Evolutionary conservation across 2,888 invertebrate genomes (phyloP).

Genomic region (Microctonus hyperodae): DNA sequence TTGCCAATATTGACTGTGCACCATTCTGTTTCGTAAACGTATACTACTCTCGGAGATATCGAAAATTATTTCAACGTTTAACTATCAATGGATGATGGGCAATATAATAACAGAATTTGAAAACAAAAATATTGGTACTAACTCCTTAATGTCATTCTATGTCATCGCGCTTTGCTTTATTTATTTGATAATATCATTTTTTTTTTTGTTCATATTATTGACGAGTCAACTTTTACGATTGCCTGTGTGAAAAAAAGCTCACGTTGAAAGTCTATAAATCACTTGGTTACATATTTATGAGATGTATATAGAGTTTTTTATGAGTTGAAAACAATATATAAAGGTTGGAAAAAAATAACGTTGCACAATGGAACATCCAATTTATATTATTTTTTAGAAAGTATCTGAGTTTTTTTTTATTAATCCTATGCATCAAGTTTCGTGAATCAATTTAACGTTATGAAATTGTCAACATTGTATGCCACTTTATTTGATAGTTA

Average conservation of each 20-base stretch:
- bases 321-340: background rate
- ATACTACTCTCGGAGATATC: background rate
- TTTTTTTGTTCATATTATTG: background rate
- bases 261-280: background rate
- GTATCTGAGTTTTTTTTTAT: background rate
- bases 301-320: slow-evolving; percentile 11
- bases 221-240: slow-evolving; percentile 17
- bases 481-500: too few relatives aligned
- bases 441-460: background rate
- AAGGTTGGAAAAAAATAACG: background rate
- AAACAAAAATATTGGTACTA: background rate
- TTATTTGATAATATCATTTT: background rate
- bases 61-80: background rate
- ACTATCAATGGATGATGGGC: too few relatives aligned
- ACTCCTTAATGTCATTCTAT: background rate
- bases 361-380: background rate
- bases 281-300: slow-evolving; percentile 13
- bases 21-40: background rate
- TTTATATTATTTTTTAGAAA: background rate
- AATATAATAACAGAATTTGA: background rate
- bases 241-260: background rate
- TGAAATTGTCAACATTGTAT: too few relatives aligned
- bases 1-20: background rate
- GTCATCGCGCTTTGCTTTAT: background rate
- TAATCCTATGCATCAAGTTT: background rate